phyloP scores from a whole-genome alignment of 2,888 invertebrate genomes.

The Nesidiocoris tenuis region DNA sequence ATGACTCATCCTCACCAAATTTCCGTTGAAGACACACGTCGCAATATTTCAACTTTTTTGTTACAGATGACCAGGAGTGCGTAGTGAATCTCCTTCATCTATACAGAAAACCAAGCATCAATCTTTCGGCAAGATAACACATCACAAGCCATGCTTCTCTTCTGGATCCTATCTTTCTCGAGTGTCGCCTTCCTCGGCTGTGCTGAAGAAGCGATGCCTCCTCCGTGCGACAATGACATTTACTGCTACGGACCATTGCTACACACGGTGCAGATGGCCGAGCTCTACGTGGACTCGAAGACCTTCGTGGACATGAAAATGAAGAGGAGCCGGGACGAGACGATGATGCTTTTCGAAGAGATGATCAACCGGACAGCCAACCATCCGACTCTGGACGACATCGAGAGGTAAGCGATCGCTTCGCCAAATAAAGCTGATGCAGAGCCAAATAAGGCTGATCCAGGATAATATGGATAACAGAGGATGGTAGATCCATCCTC shows the following conservation, averaged over 20 bases:
- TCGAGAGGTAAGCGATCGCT: constrained; percentile 26
- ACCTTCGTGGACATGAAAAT: constrained; percentile 90
- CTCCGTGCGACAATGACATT: constrained; percentile 65
- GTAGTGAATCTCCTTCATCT: background rate
- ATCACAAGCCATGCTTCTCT: background rate
- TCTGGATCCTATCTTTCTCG: background rate
- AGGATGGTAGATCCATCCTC: no score
- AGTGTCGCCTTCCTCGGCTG: background rate
- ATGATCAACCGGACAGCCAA: constrained; percentile 63
- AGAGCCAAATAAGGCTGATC: no score
- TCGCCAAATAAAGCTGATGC: no score
- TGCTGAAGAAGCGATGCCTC: constrained; percentile 7
- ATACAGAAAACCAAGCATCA: background rate
- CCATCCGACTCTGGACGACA: constrained; percentile 57
- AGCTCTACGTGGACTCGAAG: constrained; percentile 79
- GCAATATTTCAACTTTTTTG: no score
- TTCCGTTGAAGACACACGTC: no score
- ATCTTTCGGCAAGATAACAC: background rate
- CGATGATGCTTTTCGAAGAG: constrained; percentile 59
- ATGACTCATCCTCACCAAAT: no score
- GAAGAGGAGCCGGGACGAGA: constrained; percentile 54
- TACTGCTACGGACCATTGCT: constrained; percentile 79
- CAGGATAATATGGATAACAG: no score
- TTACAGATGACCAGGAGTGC: background rate
- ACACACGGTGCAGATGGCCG: constrained; percentile 79